Base-by-base conservation (phyloP, 2,113 vertebrate genomes). In the Acanthochromis polyacanthus region DNA sequence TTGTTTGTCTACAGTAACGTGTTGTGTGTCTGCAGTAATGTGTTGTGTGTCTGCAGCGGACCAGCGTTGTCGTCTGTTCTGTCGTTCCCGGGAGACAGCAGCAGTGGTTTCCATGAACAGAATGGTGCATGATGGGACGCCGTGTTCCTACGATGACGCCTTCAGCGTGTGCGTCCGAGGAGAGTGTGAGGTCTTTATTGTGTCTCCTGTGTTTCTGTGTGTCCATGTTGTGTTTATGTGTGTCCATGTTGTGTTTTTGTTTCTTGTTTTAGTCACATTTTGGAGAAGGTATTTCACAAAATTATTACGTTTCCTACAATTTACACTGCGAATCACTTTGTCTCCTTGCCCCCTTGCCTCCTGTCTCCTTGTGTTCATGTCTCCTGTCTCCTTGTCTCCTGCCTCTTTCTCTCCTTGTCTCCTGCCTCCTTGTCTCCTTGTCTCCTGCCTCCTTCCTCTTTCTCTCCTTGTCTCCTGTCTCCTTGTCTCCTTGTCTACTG, bases 101-200 rank as follows among this genome's bases (percentile, higher is more conserved):
- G 96, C 96, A 0, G 94, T 96, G 59, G 97, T 98, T 0, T 96
- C 95, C 71, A 97, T 99, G 97, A 95, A 97, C 70, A 95, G 96
- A 88, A 95, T 96, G 95, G 96, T 96, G 1, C 97, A 99, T 0
- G 98, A 99, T 0, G 98, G 98, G 81, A 99, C 98, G 0, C 95
- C 88, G 59, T 99, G 98, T 88, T 99, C 98, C 80, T 99, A 99
- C 78, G 95, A 95, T 46, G 97, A 99, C 0, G 78, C 92, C 51
- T 93, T 98, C 93, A 99, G 97, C 76, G 89, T 99, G 82, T 99
- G 98, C 0, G 96, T 99, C 82, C 93, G 96, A 22, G 98, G 98
- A 25, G 98, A 99, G 76, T 99, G 98, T 94, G 95, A 96, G 94
- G 98, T 99, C 86, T 88, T 82, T 89, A 90, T 87, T 81, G 51